A percentile compares a stretch with the other conserved stretches of the same genome.
Conservation (phyloP, 2,113 vertebrate genomes). For the Monopterus albus region DNA sequence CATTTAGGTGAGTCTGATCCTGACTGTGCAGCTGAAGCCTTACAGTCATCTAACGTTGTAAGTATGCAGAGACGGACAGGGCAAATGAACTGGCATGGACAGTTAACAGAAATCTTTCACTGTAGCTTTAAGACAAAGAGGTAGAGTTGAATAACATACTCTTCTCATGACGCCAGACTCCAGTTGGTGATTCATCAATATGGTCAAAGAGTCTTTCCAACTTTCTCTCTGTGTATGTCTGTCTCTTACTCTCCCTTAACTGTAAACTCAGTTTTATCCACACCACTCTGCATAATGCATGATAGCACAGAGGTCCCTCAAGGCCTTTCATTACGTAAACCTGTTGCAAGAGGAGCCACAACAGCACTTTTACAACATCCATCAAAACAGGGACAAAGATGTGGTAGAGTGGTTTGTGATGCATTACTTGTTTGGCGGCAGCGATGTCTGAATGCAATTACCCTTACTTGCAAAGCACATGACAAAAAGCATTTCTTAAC, state of each 20-base stretch:
- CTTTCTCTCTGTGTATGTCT: constrained; percentile 36
- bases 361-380: constrained; percentile 64
- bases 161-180: constrained; percentile 3
- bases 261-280: constrained; percentile 71
- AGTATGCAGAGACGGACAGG: background rate
- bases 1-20: background rate
- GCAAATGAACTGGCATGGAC: constrained; percentile 10
- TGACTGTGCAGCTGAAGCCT: background rate
- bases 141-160: constrained; percentile 18
- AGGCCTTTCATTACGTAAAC: constrained; percentile 78
- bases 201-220: constrained; percentile 27
- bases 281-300: constrained; percentile 77
- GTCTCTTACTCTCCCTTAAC: constrained; percentile 40
- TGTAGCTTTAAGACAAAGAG: constrained; percentile 35
- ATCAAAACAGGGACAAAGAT: constrained; percentile 51
- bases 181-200: constrained; percentile 59
- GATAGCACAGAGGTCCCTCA: constrained; percentile 61
- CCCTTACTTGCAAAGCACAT: constrained; percentile 31
- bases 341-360: constrained; percentile 74
- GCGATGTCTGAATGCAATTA: constrained; percentile 45
- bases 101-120: background rate
- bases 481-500: constrained; percentile 20
- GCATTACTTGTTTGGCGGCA: constrained; percentile 45
- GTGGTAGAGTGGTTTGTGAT: constrained; percentile 42
- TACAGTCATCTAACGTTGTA: background rate